Evolutionary conservation across 2,113 vertebrate genomes (phyloP).

Genomic region (Neoarius graeffei): DNA sequence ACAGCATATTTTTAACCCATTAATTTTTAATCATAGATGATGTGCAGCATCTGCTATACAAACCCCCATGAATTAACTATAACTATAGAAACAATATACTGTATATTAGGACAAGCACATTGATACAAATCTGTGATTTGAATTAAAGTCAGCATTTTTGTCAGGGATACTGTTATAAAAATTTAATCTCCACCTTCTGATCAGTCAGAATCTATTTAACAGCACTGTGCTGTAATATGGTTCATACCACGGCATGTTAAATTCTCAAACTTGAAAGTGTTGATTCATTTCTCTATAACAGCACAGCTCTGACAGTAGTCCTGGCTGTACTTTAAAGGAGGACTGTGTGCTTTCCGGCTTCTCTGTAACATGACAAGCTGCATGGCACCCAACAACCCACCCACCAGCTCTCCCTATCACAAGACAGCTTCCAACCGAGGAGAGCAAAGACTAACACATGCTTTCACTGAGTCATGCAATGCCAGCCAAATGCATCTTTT

Average conservation of each 20-base stretch:
- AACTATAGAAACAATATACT: neutral
- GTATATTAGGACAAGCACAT: neutral
- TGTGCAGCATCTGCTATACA: neutral
- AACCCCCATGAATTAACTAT: neutral
- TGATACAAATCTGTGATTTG: neutral
- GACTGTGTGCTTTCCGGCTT: neutral
- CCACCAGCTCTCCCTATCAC: neutral
- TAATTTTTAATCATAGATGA: neutral
- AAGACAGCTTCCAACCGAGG: neutral
- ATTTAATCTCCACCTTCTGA: neutral
- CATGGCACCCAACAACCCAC: neutral
- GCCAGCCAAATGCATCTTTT: neutral
- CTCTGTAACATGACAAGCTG: neutral
- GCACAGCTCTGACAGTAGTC: neutral
- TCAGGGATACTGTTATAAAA: neutral
- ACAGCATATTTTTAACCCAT: neutral
- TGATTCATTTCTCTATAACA: neutral
- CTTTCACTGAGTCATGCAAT: neutral
- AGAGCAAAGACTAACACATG: neutral
- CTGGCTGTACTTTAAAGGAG: neutral
- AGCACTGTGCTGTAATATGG: neutral
- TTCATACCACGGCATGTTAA: neutral
- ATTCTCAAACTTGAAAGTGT: neutral
- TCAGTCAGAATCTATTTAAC: neutral
- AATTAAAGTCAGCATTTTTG: neutral